Base-by-base conservation (phyloP, 2,888 invertebrate genomes). In the Spisula solida region DNA sequence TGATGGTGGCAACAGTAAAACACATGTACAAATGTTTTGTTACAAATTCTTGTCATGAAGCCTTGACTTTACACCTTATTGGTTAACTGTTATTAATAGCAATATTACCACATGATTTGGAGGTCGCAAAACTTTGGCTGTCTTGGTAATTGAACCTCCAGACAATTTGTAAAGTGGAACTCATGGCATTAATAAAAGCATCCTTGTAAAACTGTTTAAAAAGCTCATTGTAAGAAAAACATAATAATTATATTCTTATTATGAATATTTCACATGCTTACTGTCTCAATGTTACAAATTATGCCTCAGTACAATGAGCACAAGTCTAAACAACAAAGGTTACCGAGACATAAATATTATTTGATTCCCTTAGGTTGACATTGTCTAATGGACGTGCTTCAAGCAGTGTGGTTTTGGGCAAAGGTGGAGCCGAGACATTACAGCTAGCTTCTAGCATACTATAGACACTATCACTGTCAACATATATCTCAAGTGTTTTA, bases 361-460 rank as follows among this genome's bases (percentile, higher is more conserved):
- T 16, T 34, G 34, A 34, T 18, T 31, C 75, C 75, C 29, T 34
- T 14, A 75, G 75, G 75, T 75, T 75, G 75, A 31, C 75, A 75
- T 12, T 75, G 75, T 75, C 31, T 75, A 75, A 75, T 75, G 12
- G 25, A 0, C 18, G 16, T 70, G 75, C 75, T 75, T 31, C 34
- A 16, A 31, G 75, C 75, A 29, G 31, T 31, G 75, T 31, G 75
- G 75, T 31, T 75, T 34, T 75, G 34, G 75, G 75, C 75, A 75
- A 75, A 75, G 75, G 75, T 75, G 75, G 75, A 75, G 75, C 29
- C 0, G 12, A 31, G 31, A 31, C 34, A 75, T 75, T 75, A 75
- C 6, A 31, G 31, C 16, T 34, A 34, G 75, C 34, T 31, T 34
- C 16, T 16, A 75, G 75, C 31, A 31, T 34, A 18, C 18, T 16